phyloP scores from a whole-genome alignment of 2,797 vertebrate genomes.

The Pseudochromis fuscus region DNA sequence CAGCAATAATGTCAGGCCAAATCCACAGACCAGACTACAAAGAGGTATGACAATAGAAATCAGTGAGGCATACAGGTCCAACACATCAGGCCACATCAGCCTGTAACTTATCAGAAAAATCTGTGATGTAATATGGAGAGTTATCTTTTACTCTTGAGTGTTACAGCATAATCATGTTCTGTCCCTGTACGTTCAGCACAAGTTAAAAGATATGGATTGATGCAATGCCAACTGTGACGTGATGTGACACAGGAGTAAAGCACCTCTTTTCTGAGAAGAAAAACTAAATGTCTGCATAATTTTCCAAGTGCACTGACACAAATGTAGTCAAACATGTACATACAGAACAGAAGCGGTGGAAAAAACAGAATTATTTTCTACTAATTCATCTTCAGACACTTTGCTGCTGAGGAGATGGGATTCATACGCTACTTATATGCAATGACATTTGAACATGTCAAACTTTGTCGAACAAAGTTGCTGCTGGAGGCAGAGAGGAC shows the following conservation, averaged over 20 bases:
- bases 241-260: conserved; percentile 28
- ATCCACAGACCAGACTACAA: conserved; percentile 41
- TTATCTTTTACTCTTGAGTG: conserved; percentile 30
- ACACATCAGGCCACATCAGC: conserved; percentile 41
- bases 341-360: conserved; percentile 20
- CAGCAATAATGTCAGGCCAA: conserved; percentile 54
- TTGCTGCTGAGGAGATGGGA: background rate
- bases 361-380: conserved; percentile 17
- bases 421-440: background rate
- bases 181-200: conserved; percentile 21
- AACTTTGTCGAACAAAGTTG: conserved; percentile 8
- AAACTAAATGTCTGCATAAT: conserved; percentile 10
- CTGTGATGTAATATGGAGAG: conserved; percentile 36
- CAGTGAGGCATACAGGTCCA: conserved; percentile 32
- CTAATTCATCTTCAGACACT: too few relatives aligned
- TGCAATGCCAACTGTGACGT: conserved; percentile 54
- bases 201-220: conserved; percentile 36
- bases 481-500: conserved; percentile 5
- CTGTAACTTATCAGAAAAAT: conserved; percentile 39
- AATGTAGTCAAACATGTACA: conserved; percentile 13
- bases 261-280: conserved; percentile 21
- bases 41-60: conserved; percentile 35
- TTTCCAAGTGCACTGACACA: conserved; percentile 23
- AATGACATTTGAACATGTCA: conserved; percentile 2
- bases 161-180: conserved; percentile 34